Evolutionary conservation across 2,113 vertebrate genomes (phyloP).

Genomic region (Tragulus kanchil): DNA sequence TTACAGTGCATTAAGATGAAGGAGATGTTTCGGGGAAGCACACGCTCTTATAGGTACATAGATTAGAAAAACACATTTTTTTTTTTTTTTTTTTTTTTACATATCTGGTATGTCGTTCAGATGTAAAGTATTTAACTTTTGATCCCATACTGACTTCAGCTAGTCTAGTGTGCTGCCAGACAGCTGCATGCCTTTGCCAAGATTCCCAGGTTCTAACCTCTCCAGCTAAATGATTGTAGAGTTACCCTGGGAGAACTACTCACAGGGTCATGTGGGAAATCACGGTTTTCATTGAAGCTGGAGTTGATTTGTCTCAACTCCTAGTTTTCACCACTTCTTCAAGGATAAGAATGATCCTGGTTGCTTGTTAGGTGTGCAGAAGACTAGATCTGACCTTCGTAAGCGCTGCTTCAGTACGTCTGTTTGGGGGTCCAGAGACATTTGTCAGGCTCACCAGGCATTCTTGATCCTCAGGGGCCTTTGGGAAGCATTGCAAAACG

Average conservation of each 20-base stretch:
- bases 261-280: neutral
- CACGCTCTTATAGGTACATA: neutral
- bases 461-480: neutral
- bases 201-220: neutral
- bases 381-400: neutral
- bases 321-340: neutral
- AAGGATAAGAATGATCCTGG: neutral
- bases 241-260: no score
- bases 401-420: neutral
- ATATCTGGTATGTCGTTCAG: conserved; percentile 53
- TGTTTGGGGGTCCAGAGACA: neutral
- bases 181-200: neutral
- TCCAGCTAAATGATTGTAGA: neutral
- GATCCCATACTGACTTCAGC: conserved; percentile 9
- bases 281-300: neutral
- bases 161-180: neutral
- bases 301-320: neutral
- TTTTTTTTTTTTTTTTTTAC: neutral
- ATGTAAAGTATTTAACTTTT: conserved; percentile 24
- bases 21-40: neutral
- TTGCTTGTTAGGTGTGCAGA: neutral
- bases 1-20: neutral
- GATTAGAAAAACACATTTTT: conserved; percentile 17
- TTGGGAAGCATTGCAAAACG: conserved; percentile 23
- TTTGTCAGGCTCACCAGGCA: conserved; percentile 7